Evolutionary conservation across 2,888 invertebrate species (phyloP), one percentile per base, ranked within the genome.

Genomic region (Eledona agricola): DNA sequence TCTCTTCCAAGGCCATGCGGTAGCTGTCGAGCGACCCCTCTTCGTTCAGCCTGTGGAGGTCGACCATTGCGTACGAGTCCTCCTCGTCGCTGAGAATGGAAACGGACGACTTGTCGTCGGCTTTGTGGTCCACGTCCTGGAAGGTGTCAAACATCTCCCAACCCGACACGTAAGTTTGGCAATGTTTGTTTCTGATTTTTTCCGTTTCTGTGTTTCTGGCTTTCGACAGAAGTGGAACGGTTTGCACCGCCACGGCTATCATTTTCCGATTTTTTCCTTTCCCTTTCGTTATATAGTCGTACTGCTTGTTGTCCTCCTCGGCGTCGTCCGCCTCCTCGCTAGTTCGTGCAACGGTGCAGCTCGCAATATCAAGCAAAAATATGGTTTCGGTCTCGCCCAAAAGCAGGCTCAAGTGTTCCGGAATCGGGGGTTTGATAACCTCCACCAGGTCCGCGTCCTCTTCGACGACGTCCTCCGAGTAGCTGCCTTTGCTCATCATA

Each of bases 71-170:
- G 20, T 9, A 9, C 16, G n/a, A 11, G 3, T 16, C 9, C 11
- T 34, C 37, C 15, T 35, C 31, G 1, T 37, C 38, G 25, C 10
- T 43, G 1, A 46, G 9, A 9, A 15, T 9, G 1, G 9, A 19
- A 5, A 17, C 7, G 6, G 4, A n/a, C 13, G 13, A 12, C 2
- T 23, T 19, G 7, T 32, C 40, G 1, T 17, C 29, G 5, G 9
- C n/a, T 4, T 15, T 4, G 12, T 13, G 2, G 2, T 69, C 58
- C 52, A 67, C 65, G n/a, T 78, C 77, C 16, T 82, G 64, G 32
- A 84, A 88, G 0, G 86, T 87, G 66, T 90, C 90, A 63, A 84
- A 83, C 84, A 90, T 88, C 62, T 90, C 88, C 83, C 89, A 91
- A 66, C 85, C 79, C 0, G 89, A 89, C 0, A 88, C 89, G 67